Conservation (phyloP, 1,140 invertebrate species). For the Drosophila ogumai region DNA sequence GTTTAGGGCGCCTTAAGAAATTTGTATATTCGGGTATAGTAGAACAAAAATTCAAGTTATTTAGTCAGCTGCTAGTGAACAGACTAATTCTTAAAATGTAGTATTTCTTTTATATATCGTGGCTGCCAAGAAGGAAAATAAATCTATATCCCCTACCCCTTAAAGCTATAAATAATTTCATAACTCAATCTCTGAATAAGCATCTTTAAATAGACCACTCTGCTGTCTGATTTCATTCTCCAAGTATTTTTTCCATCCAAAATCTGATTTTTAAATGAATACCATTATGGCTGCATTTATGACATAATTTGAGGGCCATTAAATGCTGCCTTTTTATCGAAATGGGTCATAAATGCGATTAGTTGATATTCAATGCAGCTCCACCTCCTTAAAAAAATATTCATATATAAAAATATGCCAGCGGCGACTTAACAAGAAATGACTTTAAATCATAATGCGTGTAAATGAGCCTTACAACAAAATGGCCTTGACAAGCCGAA, state of each 20-base stretch:
- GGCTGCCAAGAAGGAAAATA: not conserved
- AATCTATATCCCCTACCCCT: not conserved
- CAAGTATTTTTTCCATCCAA: not conserved
- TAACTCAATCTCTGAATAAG: slow-evolving; percentile 18
- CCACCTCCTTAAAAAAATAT: not conserved
- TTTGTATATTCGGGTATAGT: not conserved
- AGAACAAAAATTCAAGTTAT: not conserved
- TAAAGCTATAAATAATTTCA: not conserved
- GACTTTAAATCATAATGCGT: slow-evolving; percentile 62
- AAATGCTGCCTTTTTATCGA: slow-evolving; percentile 26
- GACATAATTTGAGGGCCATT: slow-evolving; percentile 31
- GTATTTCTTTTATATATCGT: not conserved
- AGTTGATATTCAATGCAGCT: slow-evolving; percentile 33
- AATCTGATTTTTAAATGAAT: slow-evolving; percentile 2
- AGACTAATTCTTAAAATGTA: not conserved
- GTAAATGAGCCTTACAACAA: slow-evolving; percentile 73
- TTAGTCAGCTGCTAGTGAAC: not conserved
- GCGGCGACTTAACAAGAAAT: slow-evolving; percentile 51
- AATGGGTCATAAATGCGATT: slow-evolving; percentile 32
- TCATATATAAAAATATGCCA: not conserved
- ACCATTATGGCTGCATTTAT: slow-evolving; percentile 31
- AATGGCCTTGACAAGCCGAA: slow-evolving; percentile 54
- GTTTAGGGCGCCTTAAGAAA: not conserved
- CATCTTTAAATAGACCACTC: slow-evolving; percentile 37
- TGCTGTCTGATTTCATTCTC: slow-evolving; percentile 12